Conservation (phyloP, 1,140 invertebrate genomes). For the Teleopsis dalmanni region DNA sequence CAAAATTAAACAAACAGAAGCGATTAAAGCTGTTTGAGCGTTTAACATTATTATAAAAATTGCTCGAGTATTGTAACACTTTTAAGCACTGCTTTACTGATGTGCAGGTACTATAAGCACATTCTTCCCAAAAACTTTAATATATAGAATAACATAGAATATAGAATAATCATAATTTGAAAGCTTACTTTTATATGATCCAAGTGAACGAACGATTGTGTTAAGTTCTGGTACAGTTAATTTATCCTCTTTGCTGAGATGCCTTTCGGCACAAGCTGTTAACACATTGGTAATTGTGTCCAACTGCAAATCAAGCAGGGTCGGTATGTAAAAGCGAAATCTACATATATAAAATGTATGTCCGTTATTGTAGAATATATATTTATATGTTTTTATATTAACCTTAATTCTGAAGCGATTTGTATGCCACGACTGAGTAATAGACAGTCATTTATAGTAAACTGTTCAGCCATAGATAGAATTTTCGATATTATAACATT, state of each 20-base stretch:
- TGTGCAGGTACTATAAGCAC: background rate
- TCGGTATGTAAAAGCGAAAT: constrained; percentile 26
- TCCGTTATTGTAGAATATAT: background rate
- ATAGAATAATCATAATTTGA: background rate
- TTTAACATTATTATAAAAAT: too few relatives aligned
- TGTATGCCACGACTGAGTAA: constrained; percentile 36
- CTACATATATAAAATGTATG: constrained; percentile 7
- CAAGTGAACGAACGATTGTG: constrained; percentile 32
- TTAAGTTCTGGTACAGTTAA: constrained; percentile 30
- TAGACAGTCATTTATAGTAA: constrained; percentile 41
- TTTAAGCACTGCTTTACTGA: background rate
- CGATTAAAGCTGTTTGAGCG: too few relatives aligned
- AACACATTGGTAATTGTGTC: constrained; percentile 30
- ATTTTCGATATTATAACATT: constrained; percentile 36
- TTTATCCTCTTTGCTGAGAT: constrained; percentile 16
- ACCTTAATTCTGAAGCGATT: constrained; percentile 30
- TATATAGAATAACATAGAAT: background rate
- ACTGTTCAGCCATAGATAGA: constrained; percentile 31
- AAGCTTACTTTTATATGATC: constrained; percentile 29
- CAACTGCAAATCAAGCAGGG: constrained; percentile 25
- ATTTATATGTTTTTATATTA: background rate
- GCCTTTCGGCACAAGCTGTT: constrained; percentile 24
- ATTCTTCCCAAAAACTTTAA: background rate
- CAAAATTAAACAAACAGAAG: too few relatives aligned
- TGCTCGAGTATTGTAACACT: too few relatives aligned